Base-by-base conservation (phyloP, 2,113 vertebrate species). In the Stigmatopora argus region DNA sequence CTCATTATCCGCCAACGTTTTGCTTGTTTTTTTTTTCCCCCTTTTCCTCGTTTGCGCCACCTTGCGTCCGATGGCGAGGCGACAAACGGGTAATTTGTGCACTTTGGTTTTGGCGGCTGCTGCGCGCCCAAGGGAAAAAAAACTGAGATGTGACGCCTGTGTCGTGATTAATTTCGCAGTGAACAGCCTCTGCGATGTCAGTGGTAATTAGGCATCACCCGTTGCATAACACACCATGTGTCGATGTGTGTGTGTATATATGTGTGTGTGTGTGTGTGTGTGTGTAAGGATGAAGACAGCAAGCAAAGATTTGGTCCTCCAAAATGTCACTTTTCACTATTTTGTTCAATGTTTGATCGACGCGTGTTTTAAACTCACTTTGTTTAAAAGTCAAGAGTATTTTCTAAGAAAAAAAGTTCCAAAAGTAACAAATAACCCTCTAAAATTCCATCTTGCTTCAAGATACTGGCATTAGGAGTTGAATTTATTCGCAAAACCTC, bases 211-310 rank as follows among this genome's bases (percentile, higher is more conserved):
- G 85, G 84, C 87, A 89, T 88, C 86, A 88, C 89, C 85, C 80
- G 80, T 91, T 91, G 85, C 90, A 84, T 90, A 91, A 91, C 86
- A 88, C 85, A 87, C 89, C 91, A 90, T 89, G 89, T 91, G 90
- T 91, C 87, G 80, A 82, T 72, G 69, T 79, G 72, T 45, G 57
- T 49, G 71, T 18, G 53, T 66, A 76, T 62, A 58, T 48, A 58
- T 64, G 66, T 35, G 73, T 0, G 55, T 46, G 73, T 52, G 11
- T 8, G 18, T 8, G 48, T 8, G 48, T 9, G 72, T 10, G 66
- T 41, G 57, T 15, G 62, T 41, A 67, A 56, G n/a, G 34, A 47
- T 56, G 38, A 23, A 26, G 14, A 59, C 26, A 81, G 74, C 72
- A 68, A 56, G 77, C 66, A 59, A 31, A 65, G 55, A 74, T 44